Base-by-base conservation (phyloP, 1,140 invertebrate species). In the Plodia interpunctella region DNA sequence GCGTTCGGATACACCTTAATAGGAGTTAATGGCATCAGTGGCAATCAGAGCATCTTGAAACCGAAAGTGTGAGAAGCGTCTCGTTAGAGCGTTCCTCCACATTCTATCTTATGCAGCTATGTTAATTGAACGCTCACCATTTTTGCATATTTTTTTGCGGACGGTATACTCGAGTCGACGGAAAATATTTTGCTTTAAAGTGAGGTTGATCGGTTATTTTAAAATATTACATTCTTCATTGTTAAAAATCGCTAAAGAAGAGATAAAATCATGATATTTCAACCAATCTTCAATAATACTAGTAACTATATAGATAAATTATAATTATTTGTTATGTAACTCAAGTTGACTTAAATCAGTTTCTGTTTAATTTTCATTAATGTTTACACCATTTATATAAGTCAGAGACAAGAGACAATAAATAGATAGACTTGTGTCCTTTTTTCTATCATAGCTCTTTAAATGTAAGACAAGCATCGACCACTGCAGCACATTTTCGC, bases 11-110 rank as follows among this genome's bases (percentile, higher is more conserved):
- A 44, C n/a, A 17, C 49, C 49, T 30, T 52, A 52, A 52, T 52
- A 52, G 57, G 49, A 35, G 49, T 20, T 52, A 59, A 52, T 52
- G 57, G 28, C 50, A 20, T 32, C n/a, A 50, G 10, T 4, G 5
- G 57, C 49, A 59, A 59, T 59, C 57, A 59, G 30, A n/a, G 17
- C 17, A 30, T 15, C 28, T 19, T 18, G 57, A 52, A 57, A 57
- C 25, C 49, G 56, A 57, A 59, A 59, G 57, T 59, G 57, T 59
- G 57, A 52, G 57, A 59, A 57, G 51, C 20, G 19, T 0, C 19
- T 25, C 51, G 21, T 53, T 59, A 32, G 49, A 32, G 49, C 18
- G 17, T 44, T 44, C 38, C 38, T n/a, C 13, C 38, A 44, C 38
- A 44, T 44, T 44, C 13, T 44, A 44, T 44, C 38, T 44, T 13